A percentile compares a stretch with the other conserved stretches of the same genome.
Conservation (phyloP, 2,113 vertebrate genomes). For the Syngnathoides biaculeatus region DNA sequence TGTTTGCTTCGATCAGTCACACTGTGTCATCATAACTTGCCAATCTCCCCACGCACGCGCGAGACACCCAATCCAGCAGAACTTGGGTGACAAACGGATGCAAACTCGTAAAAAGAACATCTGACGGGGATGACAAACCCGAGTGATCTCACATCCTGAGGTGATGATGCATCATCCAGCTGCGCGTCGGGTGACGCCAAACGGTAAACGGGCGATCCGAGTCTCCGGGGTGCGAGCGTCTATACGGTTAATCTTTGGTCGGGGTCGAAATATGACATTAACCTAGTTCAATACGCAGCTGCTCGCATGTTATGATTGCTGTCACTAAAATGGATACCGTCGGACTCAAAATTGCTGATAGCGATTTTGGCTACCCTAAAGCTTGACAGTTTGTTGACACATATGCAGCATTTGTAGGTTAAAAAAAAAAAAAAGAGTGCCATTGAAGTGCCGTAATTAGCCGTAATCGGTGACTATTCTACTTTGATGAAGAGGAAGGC, state of each 20-base stretch:
- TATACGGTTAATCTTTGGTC: conserved; percentile 56
- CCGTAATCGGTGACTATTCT: background rate
- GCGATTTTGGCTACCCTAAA: background rate
- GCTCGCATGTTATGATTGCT: conserved; percentile 41
- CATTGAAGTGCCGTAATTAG: background rate
- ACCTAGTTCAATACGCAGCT: conserved; percentile 54
- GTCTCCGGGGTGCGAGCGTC: conserved; percentile 24
- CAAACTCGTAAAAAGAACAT: background rate
- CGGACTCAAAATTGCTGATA: background rate
- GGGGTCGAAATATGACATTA: conserved; percentile 63
- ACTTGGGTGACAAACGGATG: conserved; percentile 13
- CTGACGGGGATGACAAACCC: background rate
- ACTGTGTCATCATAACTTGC: conserved; percentile 14
- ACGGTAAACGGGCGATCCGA: conserved; percentile 23
- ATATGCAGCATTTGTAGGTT: background rate
- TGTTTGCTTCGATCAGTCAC: conserved; percentile 9
- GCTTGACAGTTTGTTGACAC: background rate
- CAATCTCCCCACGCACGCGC: background rate
- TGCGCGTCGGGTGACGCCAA: conserved; percentile 16
- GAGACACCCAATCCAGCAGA: conserved; percentile 21
- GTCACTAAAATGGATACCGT: background rate
- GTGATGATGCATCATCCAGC: conserved; percentile 5
- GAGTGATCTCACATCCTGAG: conserved; percentile 2
- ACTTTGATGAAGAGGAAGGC: background rate
- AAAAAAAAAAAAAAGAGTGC: too few species aligned